These are phyloP conservation scores for Folsomia candida DNA, from an alignment of 2,888 invertebrate genomes.

Conservation along the genomic window DNA sequence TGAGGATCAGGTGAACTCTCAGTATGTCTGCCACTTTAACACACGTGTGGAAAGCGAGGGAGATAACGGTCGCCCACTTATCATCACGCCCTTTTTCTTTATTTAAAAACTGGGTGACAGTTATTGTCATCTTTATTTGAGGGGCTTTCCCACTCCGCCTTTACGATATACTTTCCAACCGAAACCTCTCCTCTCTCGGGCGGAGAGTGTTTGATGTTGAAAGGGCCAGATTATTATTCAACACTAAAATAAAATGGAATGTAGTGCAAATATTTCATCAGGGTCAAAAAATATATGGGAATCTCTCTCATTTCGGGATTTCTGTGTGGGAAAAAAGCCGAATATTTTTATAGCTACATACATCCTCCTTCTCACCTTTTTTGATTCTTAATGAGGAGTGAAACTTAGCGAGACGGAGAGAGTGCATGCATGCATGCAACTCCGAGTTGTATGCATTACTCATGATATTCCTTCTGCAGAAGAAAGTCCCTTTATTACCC, in stretches of 20 bases:
- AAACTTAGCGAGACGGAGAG: not conserved
- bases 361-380: not conserved
- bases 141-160: not conserved
- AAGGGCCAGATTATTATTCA: not conserved
- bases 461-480: too few species aligned
- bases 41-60: too few species aligned
- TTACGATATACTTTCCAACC: too few species aligned
- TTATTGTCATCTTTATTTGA: slow-evolving; percentile 50
- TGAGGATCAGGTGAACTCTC: too few species aligned
- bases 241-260: not conserved
- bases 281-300: not conserved
- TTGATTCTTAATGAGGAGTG: not conserved
- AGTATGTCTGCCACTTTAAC: too few species aligned
- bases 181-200: not conserved
- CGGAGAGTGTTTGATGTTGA: not conserved
- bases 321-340: not conserved
- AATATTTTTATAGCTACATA: not conserved
- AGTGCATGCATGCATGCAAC: too few species aligned
- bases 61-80: too few species aligned
- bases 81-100: slow-evolving; percentile 38
- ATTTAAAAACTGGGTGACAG: slow-evolving; percentile 51
- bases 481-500: too few species aligned
- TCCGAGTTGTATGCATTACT: too few species aligned
- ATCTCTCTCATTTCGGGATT: not conserved
- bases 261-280: too few species aligned